Base-by-base conservation (phyloP, 2,888 invertebrate genomes). In the Adela reaumurella region DNA sequence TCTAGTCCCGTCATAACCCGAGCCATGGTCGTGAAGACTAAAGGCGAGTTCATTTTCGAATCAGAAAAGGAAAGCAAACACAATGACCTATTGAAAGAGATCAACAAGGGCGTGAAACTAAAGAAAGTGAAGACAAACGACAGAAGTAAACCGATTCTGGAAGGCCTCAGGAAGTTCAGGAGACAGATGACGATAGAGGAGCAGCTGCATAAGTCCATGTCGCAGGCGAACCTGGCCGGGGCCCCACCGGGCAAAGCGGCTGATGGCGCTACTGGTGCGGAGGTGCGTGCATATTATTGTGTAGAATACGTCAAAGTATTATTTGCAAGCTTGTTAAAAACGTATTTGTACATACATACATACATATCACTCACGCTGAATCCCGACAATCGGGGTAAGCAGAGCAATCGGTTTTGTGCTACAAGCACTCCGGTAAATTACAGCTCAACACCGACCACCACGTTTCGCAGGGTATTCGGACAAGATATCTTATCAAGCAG, bases 101-200 rank as follows among this genome's bases (percentile, higher is more conserved):
- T 94, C 62, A 87, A 88, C 66, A 74, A 81, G 51, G 94, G 94
- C 47, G 74, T 93, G 0, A 84, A 73, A 57, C 74, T 94, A 57
- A 90, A 89, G 62, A 87, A 85, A 56, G 86, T 86, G 0, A 87
- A 85, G 65, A 89, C 89, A 4, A 92, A 94, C 62, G 94, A 94
- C 63, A 85, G 94, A 57, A 94, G 93, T 65, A 92, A 84, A 71
- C 94, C 94, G 2, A 83, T 89, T 54, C 68, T 94, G 54, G 88
- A 88, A 59, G 94, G 94, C 51, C 73, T 94, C 55, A 82, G 92
- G 49, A 94, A 93, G 69, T 92, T 94, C 73, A 83, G 94, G 49
- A 82, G 93, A 59, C 94, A 94, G 68, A 85, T 92, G 86, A 94
- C 94, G 1, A 90, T 93, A 56, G 94, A 94, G 62, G 93, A 94